phyloP scores from a whole-genome alignment of 2,888 invertebrate genomes.

The Limnephilus lunatus region DNA sequence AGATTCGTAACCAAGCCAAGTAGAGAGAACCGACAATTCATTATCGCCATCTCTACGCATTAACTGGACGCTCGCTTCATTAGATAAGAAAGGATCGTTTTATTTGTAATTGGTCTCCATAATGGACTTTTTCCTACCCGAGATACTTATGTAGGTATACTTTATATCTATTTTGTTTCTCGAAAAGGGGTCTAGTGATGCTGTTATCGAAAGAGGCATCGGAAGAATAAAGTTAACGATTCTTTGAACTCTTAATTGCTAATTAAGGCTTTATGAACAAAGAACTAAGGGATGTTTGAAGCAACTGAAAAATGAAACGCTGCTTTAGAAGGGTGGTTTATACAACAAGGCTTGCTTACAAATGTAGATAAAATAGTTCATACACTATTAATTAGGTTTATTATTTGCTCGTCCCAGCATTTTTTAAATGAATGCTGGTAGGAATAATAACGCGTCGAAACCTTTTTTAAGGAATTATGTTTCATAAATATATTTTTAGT shows the following conservation, averaged over 20 bases:
- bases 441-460: not conserved
- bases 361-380: not conserved
- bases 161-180: not conserved
- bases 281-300: not conserved
- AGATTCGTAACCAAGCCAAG: constrained; percentile 24
- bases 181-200: not conserved
- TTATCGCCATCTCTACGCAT: constrained; percentile 16
- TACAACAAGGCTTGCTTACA: not conserved
- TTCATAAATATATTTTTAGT: too few species aligned
- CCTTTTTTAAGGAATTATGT: too few species aligned
- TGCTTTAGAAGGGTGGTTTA: not conserved
- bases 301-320: not conserved
- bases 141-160: not conserved
- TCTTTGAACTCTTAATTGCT: not conserved
- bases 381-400: not conserved
- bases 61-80: not conserved
- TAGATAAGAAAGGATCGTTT: not conserved
- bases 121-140: not conserved
- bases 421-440: not conserved
- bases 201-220: not conserved
- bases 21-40: not conserved
- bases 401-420: not conserved
- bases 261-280: not conserved
- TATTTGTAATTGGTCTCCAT: constrained; percentile 4
- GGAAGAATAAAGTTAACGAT: not conserved